phyloP scores from a whole-genome alignment of 2,888 invertebrate species.

The Hydropsyche betteni region DNA sequence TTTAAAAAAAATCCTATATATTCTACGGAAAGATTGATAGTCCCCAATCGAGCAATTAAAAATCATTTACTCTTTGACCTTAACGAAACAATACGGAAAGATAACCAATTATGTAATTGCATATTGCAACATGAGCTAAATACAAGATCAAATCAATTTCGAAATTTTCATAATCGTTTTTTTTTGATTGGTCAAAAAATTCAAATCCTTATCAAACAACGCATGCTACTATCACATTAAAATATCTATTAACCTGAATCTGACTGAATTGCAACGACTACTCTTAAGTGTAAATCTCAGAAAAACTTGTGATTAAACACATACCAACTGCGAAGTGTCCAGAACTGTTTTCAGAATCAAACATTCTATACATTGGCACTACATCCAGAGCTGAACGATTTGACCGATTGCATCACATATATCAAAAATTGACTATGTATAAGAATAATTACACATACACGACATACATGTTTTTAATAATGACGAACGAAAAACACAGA shows the following conservation, averaged over 20 bases:
- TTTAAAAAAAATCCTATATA: no score
- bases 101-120: no score
- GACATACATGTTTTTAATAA: neutral
- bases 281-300: slow-evolving; percentile 9
- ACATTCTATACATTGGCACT: slow-evolving; percentile 5
- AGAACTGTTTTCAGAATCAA: slow-evolving; percentile 7
- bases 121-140: no score
- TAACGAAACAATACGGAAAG: no score
- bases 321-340: slow-evolving; percentile 41
- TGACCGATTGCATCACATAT: slow-evolving; percentile 10
- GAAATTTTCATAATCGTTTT: no score
- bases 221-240: slow-evolving; percentile 17
- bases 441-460: neutral
- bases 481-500: neutral
- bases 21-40: slow-evolving; percentile 9
- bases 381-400: slow-evolving; percentile 12
- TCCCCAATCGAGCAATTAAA: slow-evolving; percentile 12
- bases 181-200: neutral
- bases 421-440: slow-evolving; percentile 8
- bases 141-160: no score
- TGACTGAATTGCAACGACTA: slow-evolving; percentile 20
- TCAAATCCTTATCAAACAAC: slow-evolving; percentile 4
- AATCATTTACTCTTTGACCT: no score
- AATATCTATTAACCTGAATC: slow-evolving; percentile 20
- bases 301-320: neutral